Evolutionary conservation across 2,888 invertebrate genomes (phyloP), one percentile per base, ranked within the genome.

Genomic region (Acheta domesticus): DNA sequence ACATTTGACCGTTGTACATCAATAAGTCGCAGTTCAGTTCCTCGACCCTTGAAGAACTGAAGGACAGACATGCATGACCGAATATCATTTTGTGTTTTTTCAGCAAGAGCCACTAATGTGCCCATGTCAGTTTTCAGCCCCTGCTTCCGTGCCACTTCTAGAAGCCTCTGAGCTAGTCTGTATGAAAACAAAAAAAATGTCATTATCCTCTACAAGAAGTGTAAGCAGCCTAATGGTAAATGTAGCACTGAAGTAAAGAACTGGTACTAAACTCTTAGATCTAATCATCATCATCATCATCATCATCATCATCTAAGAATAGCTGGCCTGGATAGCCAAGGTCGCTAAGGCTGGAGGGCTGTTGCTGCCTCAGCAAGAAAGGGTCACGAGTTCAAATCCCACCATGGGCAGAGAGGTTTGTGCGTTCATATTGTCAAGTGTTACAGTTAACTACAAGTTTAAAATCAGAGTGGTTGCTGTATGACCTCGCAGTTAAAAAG

Each of bases 51-150:
- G 83, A 92, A 89, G 84, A 93, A 94, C 85, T 97, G 96, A 83
- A 99, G 90, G 76, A 96, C 92, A 21, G 96, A 95, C 79, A 99
- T 90, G 85, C 98, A 98, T 0, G 96, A 93, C 23, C 99, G 89
- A 75, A 99, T 94, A 88, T 99, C 99, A 83, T 96, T 95, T 79
- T 92, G 91, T 4, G 94, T 93, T 83, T 96, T 94, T 83, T 95
- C 93, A 20, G 95, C 94, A 81, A 99, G 87, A 11, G 94, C 92
- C 62, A 93, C 86, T 83, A 96, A 87, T 12, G 93, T 91, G 50
- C 92, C 91, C 83, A 92, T 87, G 85, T 94, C 92, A 0, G 93
- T 91, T 78, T 88, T 87, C 77, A 98, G 86, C 0, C 90, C 87
- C 86, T 97, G 95, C 36, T 88, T 87, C 49, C 86, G 86, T 0